phyloP scores from a whole-genome alignment of 1,140 invertebrate genomes.

The Phymorhynchus buccinoides region DNA sequence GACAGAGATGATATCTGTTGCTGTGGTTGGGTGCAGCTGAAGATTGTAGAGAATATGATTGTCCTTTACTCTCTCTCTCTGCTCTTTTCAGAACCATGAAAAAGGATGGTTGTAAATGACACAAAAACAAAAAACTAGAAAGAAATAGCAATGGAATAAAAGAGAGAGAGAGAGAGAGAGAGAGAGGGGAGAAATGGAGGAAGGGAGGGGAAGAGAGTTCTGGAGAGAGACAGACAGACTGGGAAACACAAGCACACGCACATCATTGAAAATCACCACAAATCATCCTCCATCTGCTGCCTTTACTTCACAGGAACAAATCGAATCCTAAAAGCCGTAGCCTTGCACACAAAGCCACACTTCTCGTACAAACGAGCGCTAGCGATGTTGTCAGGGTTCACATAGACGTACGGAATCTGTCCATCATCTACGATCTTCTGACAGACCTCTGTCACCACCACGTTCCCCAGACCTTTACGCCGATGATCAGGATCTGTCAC shows the following conservation, averaged over 20 bases:
- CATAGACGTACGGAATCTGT: slow-evolving; percentile 33
- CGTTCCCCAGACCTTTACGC: slow-evolving; percentile 14
- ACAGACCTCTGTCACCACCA: slow-evolving; percentile 31
- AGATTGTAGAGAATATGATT: no score
- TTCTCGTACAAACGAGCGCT: slow-evolving; percentile 22
- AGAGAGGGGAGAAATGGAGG: no score
- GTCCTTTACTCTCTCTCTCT: no score
- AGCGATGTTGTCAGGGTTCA: slow-evolving; percentile 27
- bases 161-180: no score
- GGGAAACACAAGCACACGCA: neutral
- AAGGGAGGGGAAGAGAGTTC: no score
- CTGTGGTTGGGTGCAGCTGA: no score
- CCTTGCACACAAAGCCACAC: slow-evolving; percentile 26
- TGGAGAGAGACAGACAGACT: neutral
- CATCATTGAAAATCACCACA: no score
- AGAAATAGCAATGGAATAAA: no score
- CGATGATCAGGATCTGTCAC: slow-evolving; percentile 24
- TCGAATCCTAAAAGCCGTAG: slow-evolving; percentile 11
- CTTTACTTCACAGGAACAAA: neutral
- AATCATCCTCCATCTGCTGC: neutral
- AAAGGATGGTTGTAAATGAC: no score
- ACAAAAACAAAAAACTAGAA: no score
- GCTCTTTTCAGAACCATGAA: no score
- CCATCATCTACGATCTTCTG: slow-evolving; percentile 2
- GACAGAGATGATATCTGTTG: no score